A percentile compares a stretch with the other conserved stretches of the same genome.
Conservation (phyloP, 2,888 invertebrate genomes). For the Stenodera caucasica region DNA sequence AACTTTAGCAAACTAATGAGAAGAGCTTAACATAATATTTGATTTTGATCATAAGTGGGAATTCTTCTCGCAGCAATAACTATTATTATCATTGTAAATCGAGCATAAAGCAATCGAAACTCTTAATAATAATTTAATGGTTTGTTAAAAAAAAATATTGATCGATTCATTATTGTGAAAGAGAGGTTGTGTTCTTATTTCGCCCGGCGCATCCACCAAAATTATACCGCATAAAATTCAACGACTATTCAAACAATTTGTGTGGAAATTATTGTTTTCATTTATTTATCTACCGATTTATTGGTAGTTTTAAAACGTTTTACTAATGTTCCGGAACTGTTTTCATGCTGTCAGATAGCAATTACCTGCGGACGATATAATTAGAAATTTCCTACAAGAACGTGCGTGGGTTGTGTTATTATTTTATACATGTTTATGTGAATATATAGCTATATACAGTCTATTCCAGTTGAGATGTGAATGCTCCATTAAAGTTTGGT, state of each 20-base stretch:
- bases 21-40: constrained; percentile 26
- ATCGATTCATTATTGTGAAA: background rate
- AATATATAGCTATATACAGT: too few species aligned
- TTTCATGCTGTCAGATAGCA: constrained; percentile 34
- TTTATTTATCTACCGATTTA: background rate
- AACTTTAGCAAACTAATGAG: constrained; percentile 13
- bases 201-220: background rate
- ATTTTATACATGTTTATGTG: background rate
- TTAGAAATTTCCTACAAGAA: constrained; percentile 29
- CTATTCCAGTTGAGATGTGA: too few species aligned
- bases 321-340: constrained; percentile 5
- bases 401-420: background rate
- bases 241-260: too few species aligned
- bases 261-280: background rate
- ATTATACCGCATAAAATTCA: background rate
- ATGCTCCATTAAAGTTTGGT: too few species aligned
- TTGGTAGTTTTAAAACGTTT: background rate
- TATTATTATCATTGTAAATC: background rate
- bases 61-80: background rate
- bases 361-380: constrained; percentile 40
- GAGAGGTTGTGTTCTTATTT: background rate
- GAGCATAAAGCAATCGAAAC: too few species aligned
- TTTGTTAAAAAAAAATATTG: too few species aligned
- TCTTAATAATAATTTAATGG: too few species aligned
- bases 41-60: constrained; percentile 3